phyloP scores from a whole-genome alignment of 2,113 vertebrate genomes.

The Oceanodroma tethys region DNA sequence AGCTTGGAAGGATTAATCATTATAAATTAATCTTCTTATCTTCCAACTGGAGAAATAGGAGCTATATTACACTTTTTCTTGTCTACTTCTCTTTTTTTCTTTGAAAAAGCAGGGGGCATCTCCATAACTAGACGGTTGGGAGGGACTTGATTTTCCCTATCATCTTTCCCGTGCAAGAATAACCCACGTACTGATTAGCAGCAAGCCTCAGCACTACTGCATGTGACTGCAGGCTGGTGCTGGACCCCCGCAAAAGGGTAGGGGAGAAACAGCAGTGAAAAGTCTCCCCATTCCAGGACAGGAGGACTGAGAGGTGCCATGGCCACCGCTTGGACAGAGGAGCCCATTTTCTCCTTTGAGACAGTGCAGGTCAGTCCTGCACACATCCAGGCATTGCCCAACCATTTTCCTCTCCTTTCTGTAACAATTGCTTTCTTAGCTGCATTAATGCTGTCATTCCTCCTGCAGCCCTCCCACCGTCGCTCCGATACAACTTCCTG shows the following conservation, averaged over 20 bases:
- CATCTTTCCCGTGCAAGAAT: neutral
- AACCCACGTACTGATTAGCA: neutral
- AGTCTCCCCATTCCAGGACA: neutral
- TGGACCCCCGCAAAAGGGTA: neutral
- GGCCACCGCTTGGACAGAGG: rapidly evolving
- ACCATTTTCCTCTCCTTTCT: neutral
- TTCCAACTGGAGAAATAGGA: neutral
- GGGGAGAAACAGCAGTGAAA: neutral
- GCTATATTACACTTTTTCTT: neutral
- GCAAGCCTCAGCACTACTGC: neutral
- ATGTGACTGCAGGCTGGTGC: neutral
- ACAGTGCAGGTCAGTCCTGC: neutral
- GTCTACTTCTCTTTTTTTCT: neutral
- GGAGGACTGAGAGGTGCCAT: rapidly evolving
- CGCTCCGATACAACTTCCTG: neutral
- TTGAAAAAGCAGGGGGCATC: neutral
- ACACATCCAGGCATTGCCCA: neutral
- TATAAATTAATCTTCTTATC: neutral
- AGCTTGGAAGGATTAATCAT: neutral
- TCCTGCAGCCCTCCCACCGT: neutral
- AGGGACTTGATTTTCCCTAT: neutral
- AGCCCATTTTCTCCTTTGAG: neutral
- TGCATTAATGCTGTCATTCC: neutral
- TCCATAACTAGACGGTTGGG: neutral
- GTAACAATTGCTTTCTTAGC: neutral